phyloP scores from a whole-genome alignment of 2,888 invertebrate species.

The Amiota communis region DNA sequence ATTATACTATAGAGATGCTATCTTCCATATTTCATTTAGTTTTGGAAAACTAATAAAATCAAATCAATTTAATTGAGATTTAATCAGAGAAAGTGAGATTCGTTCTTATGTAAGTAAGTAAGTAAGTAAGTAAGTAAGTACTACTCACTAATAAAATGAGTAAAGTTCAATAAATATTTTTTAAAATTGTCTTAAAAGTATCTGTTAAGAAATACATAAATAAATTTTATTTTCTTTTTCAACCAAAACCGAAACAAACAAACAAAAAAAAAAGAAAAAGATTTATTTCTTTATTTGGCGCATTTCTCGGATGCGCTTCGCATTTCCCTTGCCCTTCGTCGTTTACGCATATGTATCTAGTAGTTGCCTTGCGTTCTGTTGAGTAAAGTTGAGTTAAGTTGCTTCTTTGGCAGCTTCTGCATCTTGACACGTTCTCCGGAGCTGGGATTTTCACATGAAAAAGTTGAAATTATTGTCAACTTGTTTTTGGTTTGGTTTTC shows the following conservation, averaged over 20 bases:
- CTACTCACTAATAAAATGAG: no score
- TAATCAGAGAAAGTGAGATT: no score
- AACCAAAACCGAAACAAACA: no score
- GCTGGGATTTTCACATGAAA: not conserved
- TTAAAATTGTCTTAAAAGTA: not conserved
- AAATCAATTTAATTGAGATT: not conserved
- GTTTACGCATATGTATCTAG: no score
- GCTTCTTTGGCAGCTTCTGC: not conserved
- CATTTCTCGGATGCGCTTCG: not conserved
- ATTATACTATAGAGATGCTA: constrained; percentile 40
- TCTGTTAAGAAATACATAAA: not conserved
- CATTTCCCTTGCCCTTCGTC: not conserved
- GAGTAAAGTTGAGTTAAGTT: not conserved
- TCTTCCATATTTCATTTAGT: not conserved
- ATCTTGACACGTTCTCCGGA: not conserved
- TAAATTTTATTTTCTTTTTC: not conserved
- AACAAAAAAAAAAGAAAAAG: not conserved
- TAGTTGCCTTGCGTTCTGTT: no score
- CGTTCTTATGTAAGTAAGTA: no score
- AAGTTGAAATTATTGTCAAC: no score
- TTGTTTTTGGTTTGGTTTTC: no score
- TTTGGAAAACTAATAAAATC: not conserved
- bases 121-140: no score
- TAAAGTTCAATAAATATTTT: not conserved
- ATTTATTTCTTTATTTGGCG: constrained; percentile 27